These are phyloP conservation scores for Lutraria lutraria DNA, from an alignment of 2,888 invertebrate genomes.

Conservation along the genomic window DNA sequence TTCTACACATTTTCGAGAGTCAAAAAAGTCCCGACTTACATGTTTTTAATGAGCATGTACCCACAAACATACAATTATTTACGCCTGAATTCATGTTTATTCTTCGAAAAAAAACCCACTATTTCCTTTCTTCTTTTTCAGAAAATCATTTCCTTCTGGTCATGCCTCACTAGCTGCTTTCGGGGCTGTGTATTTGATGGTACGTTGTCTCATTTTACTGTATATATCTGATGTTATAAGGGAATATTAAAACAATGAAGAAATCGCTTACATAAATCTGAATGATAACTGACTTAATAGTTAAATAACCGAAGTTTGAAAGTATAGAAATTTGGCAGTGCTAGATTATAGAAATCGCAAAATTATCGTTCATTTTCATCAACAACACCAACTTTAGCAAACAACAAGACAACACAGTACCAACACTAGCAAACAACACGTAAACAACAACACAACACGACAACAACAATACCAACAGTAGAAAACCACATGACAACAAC, in stretches of 20 bases:
- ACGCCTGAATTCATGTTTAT: no score
- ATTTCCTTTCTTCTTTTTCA: constrained; percentile 62
- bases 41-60: no score
- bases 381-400: background rate
- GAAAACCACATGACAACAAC: no score
- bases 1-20: no score
- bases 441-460: no score
- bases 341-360: background rate
- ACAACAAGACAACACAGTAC: no score
- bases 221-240: no score
- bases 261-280: background rate
- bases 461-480: no score
- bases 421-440: no score
- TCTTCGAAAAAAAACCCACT: no score
- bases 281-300: background rate
- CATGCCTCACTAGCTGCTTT: constrained; percentile 80
- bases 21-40: no score
- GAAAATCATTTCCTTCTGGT: constrained; percentile 84
- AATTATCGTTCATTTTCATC: background rate
- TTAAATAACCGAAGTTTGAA: background rate
- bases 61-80: no score
- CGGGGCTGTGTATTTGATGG: constrained; percentile 76
- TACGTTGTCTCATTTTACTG: constrained; percentile 67
- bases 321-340: background rate
- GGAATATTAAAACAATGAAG: background rate